Percentiles rank a stretch among this genome's conserved stretches.
Evolutionary conservation across 2,113 vertebrate species (phyloP).

Genomic region (Sus scrofa): DNA sequence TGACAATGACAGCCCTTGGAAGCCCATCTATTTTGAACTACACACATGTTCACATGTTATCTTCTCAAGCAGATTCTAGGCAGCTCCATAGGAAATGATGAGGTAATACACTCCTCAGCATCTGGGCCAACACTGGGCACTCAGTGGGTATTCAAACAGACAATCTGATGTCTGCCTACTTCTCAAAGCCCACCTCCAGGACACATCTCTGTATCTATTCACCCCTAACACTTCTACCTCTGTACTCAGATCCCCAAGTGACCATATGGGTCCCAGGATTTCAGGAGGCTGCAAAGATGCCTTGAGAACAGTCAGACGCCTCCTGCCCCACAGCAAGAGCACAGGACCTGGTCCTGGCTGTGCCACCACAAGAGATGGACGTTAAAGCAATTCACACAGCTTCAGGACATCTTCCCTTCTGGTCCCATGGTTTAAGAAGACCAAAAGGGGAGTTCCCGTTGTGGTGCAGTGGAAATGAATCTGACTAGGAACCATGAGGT

Average conservation of each 20-base stretch:
- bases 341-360: background rate
- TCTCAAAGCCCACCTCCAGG: background rate
- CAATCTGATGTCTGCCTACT: background rate
- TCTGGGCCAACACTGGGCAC: background rate
- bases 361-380: background rate
- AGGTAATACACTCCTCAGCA: background rate
- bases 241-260: background rate
- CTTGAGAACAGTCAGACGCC: constrained; percentile 18
- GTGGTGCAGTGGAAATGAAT: too few relatives aligned
- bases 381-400: background rate
- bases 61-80: background rate
- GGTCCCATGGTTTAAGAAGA: background rate
- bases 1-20: background rate
- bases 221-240: background rate
- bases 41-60: background rate
- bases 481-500: too few relatives aligned
- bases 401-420: constrained; percentile 25
- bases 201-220: background rate
- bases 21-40: background rate
- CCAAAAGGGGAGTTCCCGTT: background rate
- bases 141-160: background rate
- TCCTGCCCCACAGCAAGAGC: background rate
- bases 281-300: background rate
- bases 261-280: background rate
- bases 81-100: background rate